phyloP scores from a whole-genome alignment of 2,113 vertebrate genomes.

The Syngnathus floridae region DNA sequence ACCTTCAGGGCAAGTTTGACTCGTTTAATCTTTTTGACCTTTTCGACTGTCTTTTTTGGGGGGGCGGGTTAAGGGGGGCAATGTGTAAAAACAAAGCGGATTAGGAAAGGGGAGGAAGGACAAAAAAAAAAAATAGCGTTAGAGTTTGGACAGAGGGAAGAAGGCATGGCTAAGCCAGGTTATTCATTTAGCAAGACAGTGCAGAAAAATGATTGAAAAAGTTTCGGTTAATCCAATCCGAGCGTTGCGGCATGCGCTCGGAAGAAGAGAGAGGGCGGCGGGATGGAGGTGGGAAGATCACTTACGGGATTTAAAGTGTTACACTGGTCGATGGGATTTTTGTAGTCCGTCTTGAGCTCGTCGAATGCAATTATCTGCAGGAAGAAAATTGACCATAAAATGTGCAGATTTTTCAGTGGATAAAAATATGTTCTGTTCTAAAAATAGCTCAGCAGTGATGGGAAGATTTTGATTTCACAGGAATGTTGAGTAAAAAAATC shows the following conservation, averaged over 20 bases:
- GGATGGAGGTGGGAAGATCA: constrained; percentile 12
- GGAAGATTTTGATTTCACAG: too few species aligned
- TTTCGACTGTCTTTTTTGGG: constrained; percentile 98
- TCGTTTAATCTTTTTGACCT: constrained; percentile 99
- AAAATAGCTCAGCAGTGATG: too few species aligned
- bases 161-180: constrained; percentile 74
- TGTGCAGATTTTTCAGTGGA: too few species aligned
- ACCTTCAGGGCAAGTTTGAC: constrained; percentile 99
- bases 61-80: constrained; percentile 51
- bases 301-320: constrained; percentile 99
- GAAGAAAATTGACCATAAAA: constrained; percentile 11
- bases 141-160: constrained; percentile 87
- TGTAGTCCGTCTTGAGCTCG: constrained; percentile 99
- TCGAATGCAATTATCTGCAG: constrained; percentile 97
- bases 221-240: constrained; percentile 27
- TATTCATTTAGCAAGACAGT: constrained; percentile 74
- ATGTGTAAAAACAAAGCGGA: constrained; percentile 77
- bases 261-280: constrained; percentile 22
- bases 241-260: constrained; percentile 57
- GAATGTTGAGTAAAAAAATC: too few species aligned
- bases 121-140: constrained; percentile 71
- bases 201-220: constrained; percentile 59
- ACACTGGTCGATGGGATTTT: constrained; percentile 99
- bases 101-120: constrained; percentile 65
- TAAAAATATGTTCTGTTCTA: too few species aligned